phyloP scores from a whole-genome alignment of 2,113 vertebrate genomes.

The Abramis brama region DNA sequence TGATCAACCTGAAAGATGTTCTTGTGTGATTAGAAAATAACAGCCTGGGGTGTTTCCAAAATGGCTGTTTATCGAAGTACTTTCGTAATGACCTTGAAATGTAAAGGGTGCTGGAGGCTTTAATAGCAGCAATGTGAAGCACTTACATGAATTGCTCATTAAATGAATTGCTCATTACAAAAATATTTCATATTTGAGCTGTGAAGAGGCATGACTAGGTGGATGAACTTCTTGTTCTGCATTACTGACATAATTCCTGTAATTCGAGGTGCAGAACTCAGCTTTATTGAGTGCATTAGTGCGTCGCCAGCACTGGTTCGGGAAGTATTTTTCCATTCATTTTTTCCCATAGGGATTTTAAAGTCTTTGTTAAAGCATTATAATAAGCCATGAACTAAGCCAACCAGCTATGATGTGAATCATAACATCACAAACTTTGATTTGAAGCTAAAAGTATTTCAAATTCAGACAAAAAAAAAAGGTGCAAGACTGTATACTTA shows the following conservation, averaged over 20 bases:
- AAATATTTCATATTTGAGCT: not conserved
- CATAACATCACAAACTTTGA: too few species aligned
- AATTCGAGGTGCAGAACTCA: not conserved
- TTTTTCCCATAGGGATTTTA: too few species aligned
- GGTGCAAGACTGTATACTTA: too few species aligned
- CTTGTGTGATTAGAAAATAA: not conserved
- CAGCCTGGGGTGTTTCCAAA: not conserved
- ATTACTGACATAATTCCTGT: constrained; percentile 3
- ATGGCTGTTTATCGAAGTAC: not conserved
- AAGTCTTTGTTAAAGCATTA: too few species aligned
- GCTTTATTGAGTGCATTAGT: too few species aligned
- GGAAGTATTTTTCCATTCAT: too few species aligned
- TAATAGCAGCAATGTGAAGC: not conserved
- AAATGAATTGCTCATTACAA: not conserved
- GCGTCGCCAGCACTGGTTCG: too few species aligned
- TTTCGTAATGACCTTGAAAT: not conserved
- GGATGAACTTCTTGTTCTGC: not conserved
- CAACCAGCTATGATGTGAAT: too few species aligned
- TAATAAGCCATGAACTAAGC: too few species aligned
- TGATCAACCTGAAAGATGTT: not conserved
- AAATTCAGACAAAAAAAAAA: too few species aligned
- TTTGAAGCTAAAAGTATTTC: too few species aligned
- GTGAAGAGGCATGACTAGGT: not conserved
- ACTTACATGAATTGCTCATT: not conserved
- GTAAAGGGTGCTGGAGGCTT: not conserved